Base-by-base conservation (phyloP, 2,888 invertebrate genomes). In the Neoascia interrupta region DNA sequence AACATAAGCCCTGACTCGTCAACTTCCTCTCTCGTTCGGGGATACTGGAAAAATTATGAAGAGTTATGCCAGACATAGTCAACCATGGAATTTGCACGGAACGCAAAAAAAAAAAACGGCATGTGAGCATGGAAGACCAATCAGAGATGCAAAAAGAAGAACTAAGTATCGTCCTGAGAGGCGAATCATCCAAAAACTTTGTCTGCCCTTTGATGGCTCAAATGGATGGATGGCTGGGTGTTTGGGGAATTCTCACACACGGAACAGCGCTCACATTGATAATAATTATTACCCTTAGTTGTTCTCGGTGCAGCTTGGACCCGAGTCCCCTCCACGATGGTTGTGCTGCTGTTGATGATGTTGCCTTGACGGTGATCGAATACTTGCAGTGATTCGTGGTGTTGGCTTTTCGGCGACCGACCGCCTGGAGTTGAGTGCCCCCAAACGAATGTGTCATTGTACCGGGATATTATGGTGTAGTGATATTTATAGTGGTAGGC, bases 201-300 rank as follows among this genome's bases (percentile, higher is more conserved):
- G n/a, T n/a, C n/a, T 37, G 8, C 47, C 37, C n/a, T 51, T 16
- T 31, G 6, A 45, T 26, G 10, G 3, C 31, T 31, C 26, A 26
- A 5, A 5, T 37, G 36, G 31, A 36, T 56, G 49, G 61, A 36
- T 69, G 54, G 58, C 28, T 75, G 54, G 58, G 58, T n/a, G 70
- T 72, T 72, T 76, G 45, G 64, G 72, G 66, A 61, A 61, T 73
- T 73, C 79, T 79, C 73, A 72, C 61, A 79, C 64, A 72, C 37
- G 60, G 36, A 66, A 36, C 53, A 69, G 31, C 51, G 21, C 73
- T 75, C 60, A 47, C 60, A 72, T 49, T 68, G 66, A 61, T 73
- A 79, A 79, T n/a, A n/a, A n/a, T n/a, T n/a, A n/a, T 79, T 79
- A 79, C 79, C 73, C 79, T 79, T 79, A 72, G 79, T 45, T 61